phyloP scores from a whole-genome alignment of 2,888 invertebrate species.

The Vesta saturnalis region DNA sequence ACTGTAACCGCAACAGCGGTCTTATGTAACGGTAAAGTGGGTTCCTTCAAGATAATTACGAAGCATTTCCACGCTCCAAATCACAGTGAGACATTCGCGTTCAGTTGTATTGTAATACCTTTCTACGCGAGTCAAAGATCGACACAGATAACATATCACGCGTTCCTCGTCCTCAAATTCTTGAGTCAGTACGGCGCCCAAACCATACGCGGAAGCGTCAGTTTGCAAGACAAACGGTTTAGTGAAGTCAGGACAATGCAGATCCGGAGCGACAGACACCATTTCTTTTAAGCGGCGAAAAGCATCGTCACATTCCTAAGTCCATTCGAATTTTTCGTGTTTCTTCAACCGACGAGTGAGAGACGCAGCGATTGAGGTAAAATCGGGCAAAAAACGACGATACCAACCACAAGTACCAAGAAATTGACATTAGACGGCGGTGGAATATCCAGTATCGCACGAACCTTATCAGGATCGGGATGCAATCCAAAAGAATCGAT shows the following conservation, averaged over 20 bases:
- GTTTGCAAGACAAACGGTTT: no score
- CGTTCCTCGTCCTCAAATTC: no score
- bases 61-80: not conserved
- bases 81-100: no score
- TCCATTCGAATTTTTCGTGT: constrained; percentile 10
- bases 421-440: constrained; percentile 10
- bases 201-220: no score
- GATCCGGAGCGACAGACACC: constrained; percentile 13
- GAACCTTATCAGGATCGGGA: constrained; percentile 25
- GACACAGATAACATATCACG: no score
- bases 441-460: not conserved
- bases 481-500: constrained; percentile 20
- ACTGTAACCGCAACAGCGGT: not conserved
- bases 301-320: not conserved
- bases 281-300: constrained; percentile 6
- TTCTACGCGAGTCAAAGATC: no score
- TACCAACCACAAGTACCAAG: not conserved
- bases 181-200: no score
- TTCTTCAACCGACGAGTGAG: not conserved
- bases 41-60: not conserved
- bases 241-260: constrained; percentile 10
- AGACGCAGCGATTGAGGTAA: not conserved
- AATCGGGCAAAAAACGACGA: not conserved
- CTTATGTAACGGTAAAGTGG: not conserved
- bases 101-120: no score